phyloP scores from a whole-genome alignment of 1,140 invertebrate species.

The Scaptodrosophila lebanonensis region DNA sequence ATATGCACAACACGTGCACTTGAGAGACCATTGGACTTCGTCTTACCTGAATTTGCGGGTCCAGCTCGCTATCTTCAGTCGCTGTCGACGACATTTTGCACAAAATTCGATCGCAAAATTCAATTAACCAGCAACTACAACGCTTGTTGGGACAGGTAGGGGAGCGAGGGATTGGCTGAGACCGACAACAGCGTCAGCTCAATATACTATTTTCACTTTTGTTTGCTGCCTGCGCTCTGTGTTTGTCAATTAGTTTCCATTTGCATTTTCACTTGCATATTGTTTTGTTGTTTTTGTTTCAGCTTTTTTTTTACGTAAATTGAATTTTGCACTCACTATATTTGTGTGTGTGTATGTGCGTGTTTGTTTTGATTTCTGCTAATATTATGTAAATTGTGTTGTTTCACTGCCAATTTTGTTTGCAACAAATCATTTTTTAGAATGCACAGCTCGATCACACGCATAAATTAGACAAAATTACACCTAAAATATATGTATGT shows the following conservation, averaged over 20 bases:
- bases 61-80: slow-evolving; percentile 76
- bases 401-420: slow-evolving; percentile 40
- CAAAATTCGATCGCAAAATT: slow-evolving; percentile 2
- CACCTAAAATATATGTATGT: slow-evolving; percentile 38
- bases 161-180: no score
- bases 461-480: slow-evolving; percentile 34
- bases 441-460: no score
- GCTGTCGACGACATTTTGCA: slow-evolving; percentile 49
- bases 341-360: slow-evolving; percentile 2
- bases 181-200: no score
- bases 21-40: slow-evolving; percentile 1
- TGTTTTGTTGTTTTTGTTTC: slow-evolving; percentile 10
- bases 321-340: slow-evolving; percentile 38
- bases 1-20: slow-evolving; percentile 22
- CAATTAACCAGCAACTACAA: slow-evolving; percentile 1
- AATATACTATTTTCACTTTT: slow-evolving; percentile 39
- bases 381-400: slow-evolving; percentile 54
- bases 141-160: slow-evolving; percentile 1
- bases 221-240: slow-evolving; percentile 11
- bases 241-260: slow-evolving; percentile 36
- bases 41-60: slow-evolving; percentile 81
- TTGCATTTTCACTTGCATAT: slow-evolving; percentile 41
- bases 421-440: slow-evolving; percentile 26
- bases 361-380: slow-evolving; percentile 14
- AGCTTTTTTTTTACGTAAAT: slow-evolving; percentile 30